Percentiles rank a stretch among this genome's conserved stretches.
Conservation (phyloP, 2,888 invertebrate species). For the Latrodectus hesperus region DNA sequence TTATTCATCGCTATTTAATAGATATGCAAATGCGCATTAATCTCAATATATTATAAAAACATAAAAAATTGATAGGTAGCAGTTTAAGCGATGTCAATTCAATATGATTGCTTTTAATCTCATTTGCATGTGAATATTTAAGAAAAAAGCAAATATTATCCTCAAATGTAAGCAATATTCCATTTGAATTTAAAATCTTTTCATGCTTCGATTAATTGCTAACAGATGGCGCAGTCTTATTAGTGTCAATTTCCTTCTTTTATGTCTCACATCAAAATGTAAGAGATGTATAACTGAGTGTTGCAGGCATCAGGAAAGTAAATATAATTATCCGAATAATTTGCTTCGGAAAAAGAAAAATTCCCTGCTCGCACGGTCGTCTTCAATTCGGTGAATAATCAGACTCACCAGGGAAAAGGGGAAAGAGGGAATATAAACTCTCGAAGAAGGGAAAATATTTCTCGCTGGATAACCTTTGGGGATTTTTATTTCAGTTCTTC, state of each 20-base stretch:
- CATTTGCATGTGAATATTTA: too few relatives aligned
- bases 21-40: too few relatives aligned
- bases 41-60: too few relatives aligned
- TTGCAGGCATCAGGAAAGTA: slow-evolving; percentile 4
- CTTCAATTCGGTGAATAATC: slow-evolving; percentile 54
- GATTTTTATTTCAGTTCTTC: slow-evolving; percentile 19
- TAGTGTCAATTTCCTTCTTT: background rate
- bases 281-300: background rate
- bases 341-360: slow-evolving; percentile 22
- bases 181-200: too few relatives aligned
- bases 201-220: background rate
- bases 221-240: slow-evolving; percentile 51
- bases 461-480: slow-evolving; percentile 41
- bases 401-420: background rate
- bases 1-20: too few relatives aligned
- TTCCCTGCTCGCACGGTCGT: background rate
- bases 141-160: too few relatives aligned
- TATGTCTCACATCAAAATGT: background rate
- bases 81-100: too few relatives aligned
- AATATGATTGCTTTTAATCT: too few relatives aligned
- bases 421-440: background rate
- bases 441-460: slow-evolving; percentile 30
- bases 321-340: slow-evolving; percentile 58
- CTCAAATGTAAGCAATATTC: too few relatives aligned
- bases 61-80: too few relatives aligned